phyloP scores from a whole-genome alignment of 1,140 invertebrate species.

The Brachionus manjavacas region DNA sequence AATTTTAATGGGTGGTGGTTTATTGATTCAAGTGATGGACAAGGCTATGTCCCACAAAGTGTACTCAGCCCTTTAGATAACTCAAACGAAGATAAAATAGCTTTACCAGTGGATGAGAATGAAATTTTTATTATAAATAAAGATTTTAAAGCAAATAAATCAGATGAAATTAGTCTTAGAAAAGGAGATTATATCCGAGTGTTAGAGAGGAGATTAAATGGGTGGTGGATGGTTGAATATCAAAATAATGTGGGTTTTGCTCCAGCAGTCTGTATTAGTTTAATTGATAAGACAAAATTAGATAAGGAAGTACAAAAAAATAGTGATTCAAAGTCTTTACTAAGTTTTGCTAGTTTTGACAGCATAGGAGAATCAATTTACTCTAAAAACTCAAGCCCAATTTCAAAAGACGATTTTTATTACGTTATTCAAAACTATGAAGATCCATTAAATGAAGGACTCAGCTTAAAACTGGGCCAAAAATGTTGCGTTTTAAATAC shows the following conservation, averaged over 20 bases:
- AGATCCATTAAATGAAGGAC: not conserved
- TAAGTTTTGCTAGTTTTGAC: not conserved
- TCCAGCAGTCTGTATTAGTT: not conserved
- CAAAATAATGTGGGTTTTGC: not conserved
- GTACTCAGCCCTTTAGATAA: not conserved
- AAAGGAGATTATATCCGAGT: constrained; percentile 13
- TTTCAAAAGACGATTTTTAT: not conserved
- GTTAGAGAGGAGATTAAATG: not conserved
- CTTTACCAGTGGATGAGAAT: not conserved
- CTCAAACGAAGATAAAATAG: not conserved
- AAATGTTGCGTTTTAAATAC: not conserved
- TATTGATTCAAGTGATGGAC: not conserved
- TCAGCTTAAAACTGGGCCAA: constrained; percentile 1
- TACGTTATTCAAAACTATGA: constrained; percentile 2
- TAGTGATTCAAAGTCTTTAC: not conserved
- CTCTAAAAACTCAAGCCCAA: not conserved
- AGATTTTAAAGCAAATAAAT: not conserved
- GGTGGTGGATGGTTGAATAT: constrained; percentile 8
- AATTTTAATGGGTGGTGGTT: constrained; percentile 30
- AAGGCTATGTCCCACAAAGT: not conserved
- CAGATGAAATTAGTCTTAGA: not conserved
- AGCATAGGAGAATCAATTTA: not conserved
- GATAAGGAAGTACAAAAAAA: not conserved
- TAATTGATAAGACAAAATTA: not conserved
- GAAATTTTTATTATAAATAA: not conserved